Evolutionary conservation across 2,113 vertebrate genomes (phyloP).

Genomic region (Aepyceros melampus): DNA sequence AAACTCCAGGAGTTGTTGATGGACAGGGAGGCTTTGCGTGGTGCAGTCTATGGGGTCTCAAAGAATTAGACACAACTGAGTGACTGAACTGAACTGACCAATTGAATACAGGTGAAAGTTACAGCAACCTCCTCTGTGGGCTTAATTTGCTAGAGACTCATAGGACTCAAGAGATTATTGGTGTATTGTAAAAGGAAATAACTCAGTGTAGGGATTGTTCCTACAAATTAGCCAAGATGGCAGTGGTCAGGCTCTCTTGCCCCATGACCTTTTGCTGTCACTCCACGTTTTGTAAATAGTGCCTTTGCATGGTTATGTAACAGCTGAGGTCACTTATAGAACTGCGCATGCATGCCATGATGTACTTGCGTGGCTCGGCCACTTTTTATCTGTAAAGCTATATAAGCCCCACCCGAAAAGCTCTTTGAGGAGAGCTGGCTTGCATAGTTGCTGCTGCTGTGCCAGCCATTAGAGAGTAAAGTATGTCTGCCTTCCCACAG

Average conservation of each 20-base stretch:
- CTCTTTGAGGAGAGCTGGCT: neutral
- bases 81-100: neutral
- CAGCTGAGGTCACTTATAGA: neutral
- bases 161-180: neutral
- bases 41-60: neutral
- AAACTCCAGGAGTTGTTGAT: neutral
- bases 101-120: neutral
- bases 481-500: neutral
- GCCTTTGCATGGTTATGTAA: neutral
- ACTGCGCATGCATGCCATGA: neutral
- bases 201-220: neutral
- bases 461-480: neutral
- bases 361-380: neutral
- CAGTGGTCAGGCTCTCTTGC: neutral
- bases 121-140: neutral
- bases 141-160: neutral
- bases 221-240: neutral
- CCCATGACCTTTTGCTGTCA: neutral
- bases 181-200: neutral
- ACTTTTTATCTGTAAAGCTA: neutral
- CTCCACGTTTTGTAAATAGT: neutral
- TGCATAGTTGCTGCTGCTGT: neutral
- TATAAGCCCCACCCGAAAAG: neutral
- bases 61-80: neutral
- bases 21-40: neutral